Evolutionary conservation across 2,888 invertebrate species (phyloP), one percentile per base, ranked within the genome.

Genomic region (Fabriciana adippe): DNA sequence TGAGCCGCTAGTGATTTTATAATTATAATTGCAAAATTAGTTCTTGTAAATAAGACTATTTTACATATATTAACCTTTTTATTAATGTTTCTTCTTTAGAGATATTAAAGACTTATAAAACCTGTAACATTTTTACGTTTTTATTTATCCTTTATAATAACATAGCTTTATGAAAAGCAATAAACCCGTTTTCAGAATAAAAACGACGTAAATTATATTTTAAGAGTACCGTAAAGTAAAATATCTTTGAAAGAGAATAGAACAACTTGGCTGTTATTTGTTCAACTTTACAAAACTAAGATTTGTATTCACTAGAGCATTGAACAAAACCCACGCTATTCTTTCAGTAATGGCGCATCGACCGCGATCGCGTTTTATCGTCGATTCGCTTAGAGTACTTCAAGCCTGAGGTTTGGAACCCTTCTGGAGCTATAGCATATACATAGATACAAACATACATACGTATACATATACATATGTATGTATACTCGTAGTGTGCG

Each of bases 351-450:
- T 55, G 50, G 64, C 56, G 18, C 56, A 64, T 55, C 50, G 64
- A 56, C 64, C 64, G 56, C 64, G 21, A 48, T 55, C 31, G 56
- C 55, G 56, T 35, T 48, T 50, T 64, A 64, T 55, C 48, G 55
- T 45, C 18, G 54, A 62, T n/a, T 51, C 55, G 31, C 18, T 18
- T 41, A 54, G 50, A 64, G 56, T 18, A 45, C 41, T 56, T 11
- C 35, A 56, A 26, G 47, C 31, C 16, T 16, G 35, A 18, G 50
- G 35, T 18, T 56, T 55, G 16, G 21, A 16, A 55, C 53, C 18
- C 15, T 50, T 26, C 50, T 48, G 8, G n/a, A 35, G 16, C 18
- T 55, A 55, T 55, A 26, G 26, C 26, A 35, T 13, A 15, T 48
- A 21, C 31, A 31, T n/a, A 35, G 3, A 35, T 55, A 55, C n/a